Conservation (phyloP, 2,888 invertebrate species). For the Epinotia nisella region DNA sequence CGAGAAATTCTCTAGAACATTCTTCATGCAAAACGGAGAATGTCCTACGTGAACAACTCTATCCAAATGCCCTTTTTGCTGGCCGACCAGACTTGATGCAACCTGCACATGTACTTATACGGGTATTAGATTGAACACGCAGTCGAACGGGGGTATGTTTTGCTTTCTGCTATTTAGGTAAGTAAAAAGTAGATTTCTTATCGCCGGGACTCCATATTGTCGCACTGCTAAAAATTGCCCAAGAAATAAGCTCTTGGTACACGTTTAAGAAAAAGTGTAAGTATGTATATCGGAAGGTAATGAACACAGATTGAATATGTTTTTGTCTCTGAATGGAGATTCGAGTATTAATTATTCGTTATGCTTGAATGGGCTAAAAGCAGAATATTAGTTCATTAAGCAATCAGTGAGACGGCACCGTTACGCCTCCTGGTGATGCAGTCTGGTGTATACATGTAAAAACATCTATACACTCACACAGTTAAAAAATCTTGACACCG, state of each 20-base stretch:
- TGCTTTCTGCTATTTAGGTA: slow-evolving; percentile 27
- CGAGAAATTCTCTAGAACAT: no score
- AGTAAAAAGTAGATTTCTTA: slow-evolving; percentile 53
- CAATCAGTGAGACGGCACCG: slow-evolving; percentile 57
- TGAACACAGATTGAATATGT: background rate
- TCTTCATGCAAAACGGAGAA: no score
- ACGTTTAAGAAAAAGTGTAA: background rate
- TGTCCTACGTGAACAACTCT: no score
- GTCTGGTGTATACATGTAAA: slow-evolving; percentile 22
- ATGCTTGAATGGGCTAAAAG: slow-evolving; percentile 60
- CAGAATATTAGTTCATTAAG: slow-evolving; percentile 59
- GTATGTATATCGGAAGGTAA: background rate
- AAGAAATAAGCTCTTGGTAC: no score
- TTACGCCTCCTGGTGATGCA: slow-evolving; percentile 47
- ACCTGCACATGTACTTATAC: no score
- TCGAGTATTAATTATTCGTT: slow-evolving; percentile 52
- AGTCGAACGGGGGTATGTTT: background rate
- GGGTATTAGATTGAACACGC: background rate
- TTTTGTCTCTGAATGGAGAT: background rate
- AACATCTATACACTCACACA: no score
- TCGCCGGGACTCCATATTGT: slow-evolving; percentile 23
- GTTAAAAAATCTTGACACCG: no score
- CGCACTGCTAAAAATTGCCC: no score
- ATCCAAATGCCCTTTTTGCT: no score
- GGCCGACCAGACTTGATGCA: no score